A percentile compares a stretch with the other conserved stretches of the same genome.
Conservation (phyloP, 2,797 vertebrate species). For the Premnoplex brunnescens region DNA sequence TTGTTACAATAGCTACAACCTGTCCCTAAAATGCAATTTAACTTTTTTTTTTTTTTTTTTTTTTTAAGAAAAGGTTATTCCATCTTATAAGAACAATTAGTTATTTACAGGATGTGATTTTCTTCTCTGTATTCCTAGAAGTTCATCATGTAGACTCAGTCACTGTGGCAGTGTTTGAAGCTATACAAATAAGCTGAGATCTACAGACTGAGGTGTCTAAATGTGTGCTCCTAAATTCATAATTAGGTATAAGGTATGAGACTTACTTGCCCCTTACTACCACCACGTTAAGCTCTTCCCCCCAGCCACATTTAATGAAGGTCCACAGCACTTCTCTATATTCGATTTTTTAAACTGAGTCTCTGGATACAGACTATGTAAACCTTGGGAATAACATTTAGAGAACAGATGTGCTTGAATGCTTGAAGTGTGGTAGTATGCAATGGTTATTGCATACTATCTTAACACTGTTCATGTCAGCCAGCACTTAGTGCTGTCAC, state of each 20-base stretch:
- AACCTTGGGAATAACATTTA: background rate
- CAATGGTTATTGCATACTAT: background rate
- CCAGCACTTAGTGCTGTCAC: background rate
- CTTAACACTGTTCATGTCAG: background rate
- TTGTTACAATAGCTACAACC: background rate
- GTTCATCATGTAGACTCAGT: background rate
- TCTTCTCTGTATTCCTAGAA: background rate
- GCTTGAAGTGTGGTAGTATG: background rate
- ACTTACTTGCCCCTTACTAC: background rate
- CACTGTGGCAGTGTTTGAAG: background rate
- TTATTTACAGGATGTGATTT: background rate
- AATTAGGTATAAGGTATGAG: background rate
- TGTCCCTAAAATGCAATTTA: background rate
- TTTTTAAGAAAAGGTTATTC: background rate
- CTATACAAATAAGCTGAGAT: background rate
- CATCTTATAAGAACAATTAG: background rate
- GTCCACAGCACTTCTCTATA: background rate
- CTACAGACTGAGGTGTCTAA: background rate
- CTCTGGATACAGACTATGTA: background rate
- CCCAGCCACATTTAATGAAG: background rate
- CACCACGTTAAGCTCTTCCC: accelerated
- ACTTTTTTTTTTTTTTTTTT: background rate
- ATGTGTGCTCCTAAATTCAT: background rate
- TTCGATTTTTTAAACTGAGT: background rate
- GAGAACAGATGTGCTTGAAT: background rate